A percentile compares a stretch with the other conserved stretches of the same genome.
Evolutionary conservation across 2,797 vertebrate species (phyloP).

Genomic region (Kryptolebias ocellatus): DNA sequence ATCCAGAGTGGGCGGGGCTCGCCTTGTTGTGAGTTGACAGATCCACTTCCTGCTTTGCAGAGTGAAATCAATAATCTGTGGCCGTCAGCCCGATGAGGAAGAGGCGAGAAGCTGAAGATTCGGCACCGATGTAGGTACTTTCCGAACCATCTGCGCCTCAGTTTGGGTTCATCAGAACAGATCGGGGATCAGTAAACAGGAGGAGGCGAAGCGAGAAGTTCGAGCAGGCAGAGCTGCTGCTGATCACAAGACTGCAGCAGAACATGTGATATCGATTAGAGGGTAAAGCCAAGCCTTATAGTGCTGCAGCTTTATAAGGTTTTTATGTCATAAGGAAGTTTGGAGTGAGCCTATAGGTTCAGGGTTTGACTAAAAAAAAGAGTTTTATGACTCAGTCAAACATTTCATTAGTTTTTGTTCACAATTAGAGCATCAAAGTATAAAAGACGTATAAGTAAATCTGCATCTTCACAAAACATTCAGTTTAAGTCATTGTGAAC

Average conservation of each 20-base stretch:
- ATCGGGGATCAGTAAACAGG: not conserved
- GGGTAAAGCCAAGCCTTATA: not conserved
- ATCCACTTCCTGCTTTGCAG: constrained; percentile 54
- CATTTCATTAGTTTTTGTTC: too few relatives aligned
- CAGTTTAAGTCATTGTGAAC: too few relatives aligned
- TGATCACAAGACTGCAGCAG: constrained; percentile 67
- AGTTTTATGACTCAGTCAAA: too few relatives aligned
- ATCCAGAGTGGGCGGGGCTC: constrained; percentile 31
- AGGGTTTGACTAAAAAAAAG: too few relatives aligned
- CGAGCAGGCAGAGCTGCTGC: not conserved
- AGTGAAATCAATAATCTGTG: constrained; percentile 52
- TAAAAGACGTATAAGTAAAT: too few relatives aligned
- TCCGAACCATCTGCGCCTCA: rapidly evolving
- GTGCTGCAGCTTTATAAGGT: not conserved
- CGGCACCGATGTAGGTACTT: not conserved
- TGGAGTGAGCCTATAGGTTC: not conserved
- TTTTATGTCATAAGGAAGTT: not conserved
- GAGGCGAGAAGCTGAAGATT: not conserved
- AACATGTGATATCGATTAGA: constrained; percentile 77
- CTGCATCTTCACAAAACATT: too few relatives aligned
- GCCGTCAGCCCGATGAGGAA: not conserved
- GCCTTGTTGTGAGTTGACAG: constrained; percentile 40
- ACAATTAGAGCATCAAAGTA: too few relatives aligned
- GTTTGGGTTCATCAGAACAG: not conserved
- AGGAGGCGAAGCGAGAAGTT: not conserved